Evolutionary conservation across 1,140 invertebrate species (phyloP).

Genomic region (Chelonus insularis): DNA sequence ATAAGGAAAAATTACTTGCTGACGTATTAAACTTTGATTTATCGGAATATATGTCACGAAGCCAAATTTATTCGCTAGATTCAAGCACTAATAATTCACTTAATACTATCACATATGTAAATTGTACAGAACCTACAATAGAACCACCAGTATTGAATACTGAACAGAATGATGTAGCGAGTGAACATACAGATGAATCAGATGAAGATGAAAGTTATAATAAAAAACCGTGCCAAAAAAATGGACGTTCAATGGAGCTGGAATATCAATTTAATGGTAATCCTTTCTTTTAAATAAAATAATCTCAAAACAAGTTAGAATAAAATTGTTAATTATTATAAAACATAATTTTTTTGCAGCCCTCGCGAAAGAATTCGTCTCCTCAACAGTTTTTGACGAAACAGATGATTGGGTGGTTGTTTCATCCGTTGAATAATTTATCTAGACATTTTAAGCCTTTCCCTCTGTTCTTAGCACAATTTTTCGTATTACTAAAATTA

Average conservation of each 20-base stretch:
- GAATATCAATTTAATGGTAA: constrained; percentile 49
- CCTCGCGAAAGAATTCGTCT: constrained; percentile 48
- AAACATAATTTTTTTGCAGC: constrained; percentile 38
- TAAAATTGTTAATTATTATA: constrained; percentile 2
- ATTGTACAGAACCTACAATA: constrained; percentile 32
- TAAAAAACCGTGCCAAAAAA: neutral
- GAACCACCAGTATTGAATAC: constrained; percentile 8
- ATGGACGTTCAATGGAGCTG: constrained; percentile 31
- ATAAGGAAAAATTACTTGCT: constrained; percentile 62
- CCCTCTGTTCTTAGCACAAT: neutral
- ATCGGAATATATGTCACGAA: constrained; percentile 51
- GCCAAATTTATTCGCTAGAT: constrained; percentile 31
- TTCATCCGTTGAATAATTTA: constrained; percentile 6
- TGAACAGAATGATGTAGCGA: constrained; percentile 24
- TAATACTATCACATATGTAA: constrained; percentile 34
- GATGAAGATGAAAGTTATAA: constrained; percentile 47
- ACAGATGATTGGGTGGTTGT: constrained; percentile 53
- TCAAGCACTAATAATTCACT: constrained; percentile 26
- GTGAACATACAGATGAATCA: constrained; percentile 28
- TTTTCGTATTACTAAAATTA: neutral
- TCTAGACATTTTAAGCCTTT: neutral
- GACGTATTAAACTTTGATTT: constrained; percentile 60
- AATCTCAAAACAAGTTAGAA: no score
- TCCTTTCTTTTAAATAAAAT: constrained; percentile 24
- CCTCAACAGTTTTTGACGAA: constrained; percentile 43